These are phyloP conservation scores for Sinocyclocheilus rhinocerous DNA, from an alignment of 2,113 vertebrate genomes.

Conservation along the genomic window DNA sequence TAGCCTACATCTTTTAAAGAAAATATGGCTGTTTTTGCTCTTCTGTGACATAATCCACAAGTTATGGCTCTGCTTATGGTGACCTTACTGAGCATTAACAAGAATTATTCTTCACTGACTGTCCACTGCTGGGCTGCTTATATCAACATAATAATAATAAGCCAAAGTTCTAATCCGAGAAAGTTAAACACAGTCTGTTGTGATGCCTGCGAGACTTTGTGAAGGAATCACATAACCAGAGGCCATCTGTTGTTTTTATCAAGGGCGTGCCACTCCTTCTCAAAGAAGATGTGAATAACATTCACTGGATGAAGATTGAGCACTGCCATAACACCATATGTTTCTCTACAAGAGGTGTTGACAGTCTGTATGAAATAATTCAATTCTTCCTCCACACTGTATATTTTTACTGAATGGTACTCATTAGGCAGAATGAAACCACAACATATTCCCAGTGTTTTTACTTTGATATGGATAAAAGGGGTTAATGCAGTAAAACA, in stretches of 20 bases:
- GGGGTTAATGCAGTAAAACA: neutral
- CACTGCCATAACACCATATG: slow-evolving; percentile 17
- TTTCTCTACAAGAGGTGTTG: neutral
- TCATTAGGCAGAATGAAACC: slow-evolving; percentile 16
- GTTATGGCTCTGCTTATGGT: neutral
- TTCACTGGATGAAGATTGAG: slow-evolving; percentile 26
- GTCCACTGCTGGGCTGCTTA: neutral
- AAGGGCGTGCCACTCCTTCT: slow-evolving; percentile 29
- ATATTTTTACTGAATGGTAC: slow-evolving; percentile 11
- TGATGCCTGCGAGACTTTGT: slow-evolving; percentile 30
- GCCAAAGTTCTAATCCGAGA: slow-evolving; percentile 17
- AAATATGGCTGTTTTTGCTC: neutral
- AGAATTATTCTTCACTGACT: neutral
- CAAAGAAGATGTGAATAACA: slow-evolving; percentile 45
- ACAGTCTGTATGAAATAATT: slow-evolving; percentile 36
- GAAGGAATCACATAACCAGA: slow-evolving; percentile 35
- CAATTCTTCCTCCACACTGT: neutral
- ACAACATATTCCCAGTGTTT: slow-evolving; percentile 27
- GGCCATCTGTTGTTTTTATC: slow-evolving; percentile 47
- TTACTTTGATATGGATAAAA: neutral
- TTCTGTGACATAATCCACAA: neutral
- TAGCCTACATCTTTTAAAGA: neutral
- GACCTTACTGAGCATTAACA: neutral
- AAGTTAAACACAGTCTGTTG: slow-evolving; percentile 35
- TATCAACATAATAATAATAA: slow-evolving; percentile 6